These are phyloP conservation scores for Menidia beryllina DNA, from an alignment of 2,113 vertebrate genomes.

Conservation along the genomic window DNA sequence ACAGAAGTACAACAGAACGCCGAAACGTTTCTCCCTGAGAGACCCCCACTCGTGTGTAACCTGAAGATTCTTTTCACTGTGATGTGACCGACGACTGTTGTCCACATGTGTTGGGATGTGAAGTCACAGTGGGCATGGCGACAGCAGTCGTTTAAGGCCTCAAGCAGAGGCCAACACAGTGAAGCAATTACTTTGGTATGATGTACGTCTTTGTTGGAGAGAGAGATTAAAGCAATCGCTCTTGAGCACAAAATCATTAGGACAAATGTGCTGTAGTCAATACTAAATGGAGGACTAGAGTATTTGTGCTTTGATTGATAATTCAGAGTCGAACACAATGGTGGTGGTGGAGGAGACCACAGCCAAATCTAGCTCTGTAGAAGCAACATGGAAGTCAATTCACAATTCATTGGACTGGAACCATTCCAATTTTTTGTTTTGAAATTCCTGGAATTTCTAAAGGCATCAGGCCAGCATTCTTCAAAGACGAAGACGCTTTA, in stretches of 20 bases:
- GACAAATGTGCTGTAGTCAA: constrained; percentile 55
- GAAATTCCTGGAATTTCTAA: constrained; percentile 22
- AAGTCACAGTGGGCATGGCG: constrained; percentile 53
- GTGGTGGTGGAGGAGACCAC: no score
- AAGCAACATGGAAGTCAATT: no score
- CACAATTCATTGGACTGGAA: constrained; percentile 40
- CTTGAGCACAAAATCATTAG: constrained; percentile 25
- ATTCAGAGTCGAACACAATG: constrained; percentile 44
- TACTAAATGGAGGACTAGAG: constrained; percentile 40
- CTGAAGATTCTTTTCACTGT: constrained; percentile 2
- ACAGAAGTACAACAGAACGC: constrained; percentile 23
- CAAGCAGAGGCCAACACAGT: constrained; percentile 58
- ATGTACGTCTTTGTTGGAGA: constrained; percentile 45
- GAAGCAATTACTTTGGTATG: constrained; percentile 71
- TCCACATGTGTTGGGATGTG: constrained; percentile 56
- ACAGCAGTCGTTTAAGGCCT: constrained; percentile 63
- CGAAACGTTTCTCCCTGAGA: constrained; percentile 14
- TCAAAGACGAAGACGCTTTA: no score
- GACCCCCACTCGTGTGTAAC: neutral
- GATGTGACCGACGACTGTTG: constrained; percentile 42
- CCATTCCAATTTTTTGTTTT: constrained; percentile 55
- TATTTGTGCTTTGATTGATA: constrained; percentile 19
- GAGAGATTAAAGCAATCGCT: constrained; percentile 50
- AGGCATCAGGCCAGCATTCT: constrained; percentile 27
- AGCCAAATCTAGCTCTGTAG: no score